Evolutionary conservation across 2,113 vertebrate species (phyloP), one percentile per base, ranked within the genome.

Genomic region (Beaufortia kweichowensis): DNA sequence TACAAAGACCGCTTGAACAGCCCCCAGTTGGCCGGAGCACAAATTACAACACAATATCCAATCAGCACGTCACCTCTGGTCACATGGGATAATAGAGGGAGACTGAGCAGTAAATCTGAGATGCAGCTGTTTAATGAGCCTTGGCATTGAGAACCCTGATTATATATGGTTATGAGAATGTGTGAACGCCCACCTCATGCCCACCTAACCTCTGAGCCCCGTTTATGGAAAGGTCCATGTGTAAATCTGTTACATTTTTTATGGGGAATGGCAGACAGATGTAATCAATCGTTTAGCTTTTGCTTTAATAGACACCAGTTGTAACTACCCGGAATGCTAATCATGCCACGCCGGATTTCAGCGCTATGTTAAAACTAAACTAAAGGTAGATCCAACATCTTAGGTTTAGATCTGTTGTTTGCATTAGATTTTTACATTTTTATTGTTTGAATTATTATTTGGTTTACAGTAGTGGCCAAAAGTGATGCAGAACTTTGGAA

Each of bases 51-150:
- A 53, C 24, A 57, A 31, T 43, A n/a, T 28, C 68, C 48, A 78
- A 64, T 64, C 67, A 63, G 28, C n/a, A 26, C 17, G 7, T 31
- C 17, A 35, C 48, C 56, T 39, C 31, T 71, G 29, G 59, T 69
- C 76, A 71, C 65, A 77, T 65, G 68, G 50, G 48, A 46, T 48
- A 76, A 43, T 61, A 65, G 59, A 46, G 65, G 24, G 29, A 75
- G 65, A 53, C 29, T 35, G 21, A 57, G 57, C 62, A 62, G 62
- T 77, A 77, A 83, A 78, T 78, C 60, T 75, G 50, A 60, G 59
- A 23, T 57, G 50, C 39, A 69, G 62, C 70, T 70, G 63, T 78
- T 67, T 81, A 81, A 83, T 78, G 75, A 72, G 31, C 57, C 78
- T 35, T 78, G 79, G 46, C 71, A 78, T 74, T 61, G 63, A 62